Evolutionary conservation across 2,113 vertebrate genomes (phyloP).

Genomic region (Tinamus guttatus): DNA sequence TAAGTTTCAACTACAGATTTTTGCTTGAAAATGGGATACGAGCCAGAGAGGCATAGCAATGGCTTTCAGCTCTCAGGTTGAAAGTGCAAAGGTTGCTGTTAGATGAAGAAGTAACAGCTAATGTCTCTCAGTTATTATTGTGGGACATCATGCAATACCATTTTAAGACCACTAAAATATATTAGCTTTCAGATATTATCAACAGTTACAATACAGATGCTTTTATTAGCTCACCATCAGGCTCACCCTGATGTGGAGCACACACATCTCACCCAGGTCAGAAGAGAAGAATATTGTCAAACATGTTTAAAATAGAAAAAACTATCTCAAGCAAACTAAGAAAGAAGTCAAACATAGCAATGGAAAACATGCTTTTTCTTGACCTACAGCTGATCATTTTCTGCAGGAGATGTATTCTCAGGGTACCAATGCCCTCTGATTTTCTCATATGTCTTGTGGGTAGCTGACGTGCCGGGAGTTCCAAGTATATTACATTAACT

Average conservation of each 20-base stretch:
- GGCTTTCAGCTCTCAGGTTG: neutral
- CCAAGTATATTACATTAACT: neutral
- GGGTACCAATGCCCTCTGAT: neutral
- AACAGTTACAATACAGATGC: rapidly evolving
- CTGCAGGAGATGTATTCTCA: neutral
- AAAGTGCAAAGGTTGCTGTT: neutral
- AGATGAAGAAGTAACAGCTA: neutral
- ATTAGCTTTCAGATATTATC: neutral
- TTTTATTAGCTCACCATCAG: rapidly evolving
- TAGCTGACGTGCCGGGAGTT: neutral
- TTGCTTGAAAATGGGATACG: neutral
- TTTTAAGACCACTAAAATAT: neutral
- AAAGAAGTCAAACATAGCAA: rapidly evolving
- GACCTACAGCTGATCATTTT: neutral
- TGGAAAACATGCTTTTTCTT: neutral
- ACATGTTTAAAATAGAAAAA: neutral
- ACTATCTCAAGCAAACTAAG: neutral
- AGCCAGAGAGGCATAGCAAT: rapidly evolving
- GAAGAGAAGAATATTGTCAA: neutral
- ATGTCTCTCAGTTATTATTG: neutral
- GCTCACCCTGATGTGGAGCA: rapidly evolving
- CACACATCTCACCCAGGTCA: rapidly evolving
- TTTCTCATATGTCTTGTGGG: neutral
- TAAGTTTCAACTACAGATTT: neutral
- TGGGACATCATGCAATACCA: neutral